phyloP scores from a whole-genome alignment of 2,113 vertebrate species.

The Grammomys surdaster region DNA sequence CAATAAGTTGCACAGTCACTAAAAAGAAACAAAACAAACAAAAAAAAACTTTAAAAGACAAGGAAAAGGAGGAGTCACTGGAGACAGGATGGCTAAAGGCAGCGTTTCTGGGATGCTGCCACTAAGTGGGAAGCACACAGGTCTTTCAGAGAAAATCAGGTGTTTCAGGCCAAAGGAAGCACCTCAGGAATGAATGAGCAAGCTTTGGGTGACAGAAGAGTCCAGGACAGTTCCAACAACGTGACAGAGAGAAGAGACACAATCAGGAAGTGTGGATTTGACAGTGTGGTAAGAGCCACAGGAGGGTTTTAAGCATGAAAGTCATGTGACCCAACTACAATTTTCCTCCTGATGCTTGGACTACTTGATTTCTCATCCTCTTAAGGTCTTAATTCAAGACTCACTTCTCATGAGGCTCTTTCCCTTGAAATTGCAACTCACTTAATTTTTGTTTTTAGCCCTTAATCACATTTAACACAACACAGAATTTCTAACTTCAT shows the following conservation, averaged over 20 bases:
- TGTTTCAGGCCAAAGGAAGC: slow-evolving; percentile 46
- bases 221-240: neutral
- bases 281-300: neutral
- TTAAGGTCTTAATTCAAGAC: slow-evolving; percentile 31
- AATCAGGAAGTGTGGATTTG: slow-evolving; percentile 26
- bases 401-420: slow-evolving; percentile 12
- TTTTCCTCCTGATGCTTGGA: slow-evolving; percentile 4
- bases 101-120: neutral
- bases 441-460: slow-evolving; percentile 6
- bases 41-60: neutral
- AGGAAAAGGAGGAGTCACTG: slow-evolving; percentile 20
- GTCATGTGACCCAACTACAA: neutral
- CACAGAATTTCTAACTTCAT: slow-evolving; percentile 24
- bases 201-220: slow-evolving; percentile 6
- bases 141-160: slow-evolving; percentile 54
- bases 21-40: neutral
- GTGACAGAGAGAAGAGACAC: neutral
- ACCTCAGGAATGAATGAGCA: slow-evolving; percentile 3
- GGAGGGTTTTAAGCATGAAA: neutral
- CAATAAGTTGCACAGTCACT: slow-evolving; percentile 1
- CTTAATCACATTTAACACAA: slow-evolving; percentile 46
- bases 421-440: neutral
- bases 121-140: neutral
- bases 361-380: neutral
- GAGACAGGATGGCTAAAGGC: slow-evolving; percentile 17